Conservation (phyloP, 2,797 vertebrate genomes). For the Merluccius polli region DNA sequence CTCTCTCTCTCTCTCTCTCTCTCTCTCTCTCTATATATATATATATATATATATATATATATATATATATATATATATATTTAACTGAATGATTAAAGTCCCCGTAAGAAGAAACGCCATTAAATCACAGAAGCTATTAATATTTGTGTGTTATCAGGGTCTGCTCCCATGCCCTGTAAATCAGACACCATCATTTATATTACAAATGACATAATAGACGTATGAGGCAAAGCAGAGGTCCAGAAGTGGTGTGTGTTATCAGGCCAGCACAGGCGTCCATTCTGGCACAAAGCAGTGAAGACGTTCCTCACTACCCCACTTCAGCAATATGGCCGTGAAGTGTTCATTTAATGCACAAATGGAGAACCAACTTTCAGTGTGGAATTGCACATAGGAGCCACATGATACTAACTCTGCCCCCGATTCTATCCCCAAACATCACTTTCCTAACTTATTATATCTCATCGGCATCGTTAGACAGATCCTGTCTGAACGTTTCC, state of each 20-base stretch:
- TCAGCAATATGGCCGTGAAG: not conserved
- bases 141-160: constrained; percentile 19
- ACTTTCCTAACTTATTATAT: too few relatives aligned
- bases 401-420: too few relatives aligned
- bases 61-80: too few relatives aligned
- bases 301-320: not conserved
- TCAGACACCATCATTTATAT: constrained; percentile 19
- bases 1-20: constrained; percentile 19
- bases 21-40: constrained; percentile 5
- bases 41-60: too few relatives aligned
- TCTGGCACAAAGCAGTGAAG: not conserved
- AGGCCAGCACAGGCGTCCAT: constrained; percentile 8
- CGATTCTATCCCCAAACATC: too few relatives aligned
- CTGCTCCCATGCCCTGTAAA: constrained; percentile 23
- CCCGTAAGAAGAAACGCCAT: not conserved
- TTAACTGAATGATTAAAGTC: too few relatives aligned
- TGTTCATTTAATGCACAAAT: not conserved
- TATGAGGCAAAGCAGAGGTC: constrained; percentile 1
- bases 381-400: not conserved
- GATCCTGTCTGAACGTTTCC: too few relatives aligned
- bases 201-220: constrained; percentile 25
- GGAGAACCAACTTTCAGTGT: not conserved
- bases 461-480: too few relatives aligned
- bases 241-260: constrained; percentile 27
- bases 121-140: constrained; percentile 11